These are phyloP conservation scores for Pimpla rufipes DNA, from an alignment of 2,888 invertebrate species.

Conservation along the genomic window DNA sequence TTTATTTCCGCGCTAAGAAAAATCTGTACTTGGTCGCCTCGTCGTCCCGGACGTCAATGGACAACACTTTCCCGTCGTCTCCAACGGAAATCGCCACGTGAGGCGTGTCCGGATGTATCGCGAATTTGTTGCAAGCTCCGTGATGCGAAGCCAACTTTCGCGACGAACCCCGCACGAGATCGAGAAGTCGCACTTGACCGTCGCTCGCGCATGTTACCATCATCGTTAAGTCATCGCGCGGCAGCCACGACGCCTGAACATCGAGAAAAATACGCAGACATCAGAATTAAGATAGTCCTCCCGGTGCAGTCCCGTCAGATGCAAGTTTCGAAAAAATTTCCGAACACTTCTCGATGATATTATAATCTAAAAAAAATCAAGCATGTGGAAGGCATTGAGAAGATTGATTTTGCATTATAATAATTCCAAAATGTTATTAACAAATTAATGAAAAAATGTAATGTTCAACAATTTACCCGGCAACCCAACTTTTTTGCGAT, in stretches of 20 bases:
- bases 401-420: too few relatives aligned
- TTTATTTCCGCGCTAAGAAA: not conserved
- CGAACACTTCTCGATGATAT: too few relatives aligned
- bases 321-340: too few relatives aligned
- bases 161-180: conserved; percentile 86
- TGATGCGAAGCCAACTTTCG: conserved; percentile 89
- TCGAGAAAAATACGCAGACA: not conserved
- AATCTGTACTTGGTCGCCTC: conserved; percentile 87
- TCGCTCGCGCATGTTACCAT: conserved; percentile 96
- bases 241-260: conserved; percentile 92
- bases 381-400: not conserved
- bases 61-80: conserved; percentile 94
- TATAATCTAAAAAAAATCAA: not conserved
- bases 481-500: too few relatives aligned
- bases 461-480: too few relatives aligned
- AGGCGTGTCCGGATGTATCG: conserved; percentile 91
- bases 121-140: conserved; percentile 94
- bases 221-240: conserved; percentile 91
- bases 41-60: conserved; percentile 92
- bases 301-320: too few relatives aligned
- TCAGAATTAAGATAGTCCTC: too few relatives aligned
- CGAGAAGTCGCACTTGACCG: conserved; percentile 91
- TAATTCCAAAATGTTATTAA: too few relatives aligned
- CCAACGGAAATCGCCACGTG: conserved; percentile 94
- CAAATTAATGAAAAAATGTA: too few relatives aligned